Evolutionary conservation across 2,797 vertebrate species (phyloP), one percentile per base, ranked within the genome.

Genomic region (Phaenicophaeus curvirostris): DNA sequence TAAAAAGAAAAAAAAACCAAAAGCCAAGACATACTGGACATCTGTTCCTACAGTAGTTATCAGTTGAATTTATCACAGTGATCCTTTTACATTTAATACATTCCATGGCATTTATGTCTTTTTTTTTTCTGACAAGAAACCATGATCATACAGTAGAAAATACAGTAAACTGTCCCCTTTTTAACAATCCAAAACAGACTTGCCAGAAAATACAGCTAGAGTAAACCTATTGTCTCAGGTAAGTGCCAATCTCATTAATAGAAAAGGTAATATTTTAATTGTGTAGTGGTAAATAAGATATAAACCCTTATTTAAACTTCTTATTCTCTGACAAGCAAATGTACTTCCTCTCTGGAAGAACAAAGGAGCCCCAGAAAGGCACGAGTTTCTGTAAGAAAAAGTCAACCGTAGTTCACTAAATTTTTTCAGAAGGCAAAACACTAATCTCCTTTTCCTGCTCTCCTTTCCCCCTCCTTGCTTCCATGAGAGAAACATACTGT

Each of bases 91-190:
- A 35, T 93, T 94, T 71, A 61, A 42, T 50, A 30, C 8, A 67
- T 81, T 87, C 20, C 37, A 83, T n/a, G n/a, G 41, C 7, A 69
- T 68, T 94, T 58, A 62, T 63, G 31, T 33, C 6, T n/a, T 48
- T 51, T n/a, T 68, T 42, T 46, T 55, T 50, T 51, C 50, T 93
- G 78, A 51, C 58, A 59, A 58, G 25, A 79, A 69, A 58, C 59
- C 72, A 57, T 66, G 20, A 31, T 63, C 1, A 44, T 77, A 53
- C 75, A 50, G 31, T 59, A 86, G 30, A 66, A 87, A 95, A 85
- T 71, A 24, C 10, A 90, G 61, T 53, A 85, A 95, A 91, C 86
- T 59, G 35, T 48, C 55, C 12, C 20, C 53, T 68, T 96, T 97
- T 86, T 88, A 93, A 55, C 72, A 24, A 87, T 30, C 46, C 31